Conservation (phyloP, 2,113 vertebrate species). For the Apaloderma vittatum region DNA sequence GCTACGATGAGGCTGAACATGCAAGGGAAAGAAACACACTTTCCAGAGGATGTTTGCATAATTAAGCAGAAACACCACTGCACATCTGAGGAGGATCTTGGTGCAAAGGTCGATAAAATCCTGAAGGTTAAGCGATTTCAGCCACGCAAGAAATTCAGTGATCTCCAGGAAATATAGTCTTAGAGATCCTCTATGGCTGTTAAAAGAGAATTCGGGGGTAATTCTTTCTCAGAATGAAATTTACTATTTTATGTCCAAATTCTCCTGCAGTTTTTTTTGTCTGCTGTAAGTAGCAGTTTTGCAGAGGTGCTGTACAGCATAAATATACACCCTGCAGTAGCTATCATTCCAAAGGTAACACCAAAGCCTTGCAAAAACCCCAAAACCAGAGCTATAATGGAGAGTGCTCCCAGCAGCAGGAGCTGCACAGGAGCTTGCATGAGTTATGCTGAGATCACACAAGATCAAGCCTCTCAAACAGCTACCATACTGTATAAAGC, state of each 20-base stretch:
- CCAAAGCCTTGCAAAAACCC: not conserved
- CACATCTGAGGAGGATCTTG: constrained; percentile 13
- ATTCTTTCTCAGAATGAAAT: not conserved
- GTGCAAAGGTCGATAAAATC: not conserved
- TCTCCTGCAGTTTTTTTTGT: not conserved
- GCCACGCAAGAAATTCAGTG: not conserved
- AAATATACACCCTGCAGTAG: not conserved
- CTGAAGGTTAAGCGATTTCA: constrained; percentile 45
- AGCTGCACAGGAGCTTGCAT: not conserved
- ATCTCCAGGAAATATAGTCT: not conserved
- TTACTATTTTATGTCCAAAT: not conserved
- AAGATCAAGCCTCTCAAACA: not conserved
- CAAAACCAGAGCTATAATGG: not conserved
- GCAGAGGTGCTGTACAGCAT: not conserved
- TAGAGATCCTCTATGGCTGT: not conserved
- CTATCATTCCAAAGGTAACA: not conserved
- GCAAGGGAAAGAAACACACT: constrained; percentile 19
- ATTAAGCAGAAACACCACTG: constrained; percentile 65
- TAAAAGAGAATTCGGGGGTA: not conserved
- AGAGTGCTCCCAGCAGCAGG: not conserved
- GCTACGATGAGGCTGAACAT: constrained; percentile 12
- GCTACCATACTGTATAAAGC: not conserved
- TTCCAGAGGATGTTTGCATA: constrained; percentile 61
- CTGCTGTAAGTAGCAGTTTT: not conserved
- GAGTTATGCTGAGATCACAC: not conserved